phyloP scores from a whole-genome alignment of 1,140 invertebrate species.

The Idris sp. region DNA sequence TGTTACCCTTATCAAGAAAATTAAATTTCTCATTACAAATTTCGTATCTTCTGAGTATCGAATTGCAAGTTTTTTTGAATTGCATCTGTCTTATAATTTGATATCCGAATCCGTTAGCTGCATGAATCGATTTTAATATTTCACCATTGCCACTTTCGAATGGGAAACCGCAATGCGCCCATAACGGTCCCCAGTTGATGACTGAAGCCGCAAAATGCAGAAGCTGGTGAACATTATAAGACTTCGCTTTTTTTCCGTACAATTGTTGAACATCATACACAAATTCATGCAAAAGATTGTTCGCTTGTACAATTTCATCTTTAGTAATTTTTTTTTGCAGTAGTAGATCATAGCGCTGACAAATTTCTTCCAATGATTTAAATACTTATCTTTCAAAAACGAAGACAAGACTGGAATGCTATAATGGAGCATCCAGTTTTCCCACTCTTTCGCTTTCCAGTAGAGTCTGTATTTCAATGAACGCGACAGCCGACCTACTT shows the following conservation, averaged over 20 bases:
- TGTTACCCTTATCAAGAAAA: neutral
- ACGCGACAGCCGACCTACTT: slow-evolving; percentile 27
- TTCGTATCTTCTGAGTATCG: slow-evolving; percentile 2
- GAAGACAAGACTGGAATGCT: slow-evolving; percentile 24
- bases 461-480: slow-evolving; percentile 20
- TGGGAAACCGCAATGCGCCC: neutral
- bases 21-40: slow-evolving; percentile 6
- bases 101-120: slow-evolving; percentile 23
- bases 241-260: no score
- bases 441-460: no score
- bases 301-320: slow-evolving; percentile 14
- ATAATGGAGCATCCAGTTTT: no score
- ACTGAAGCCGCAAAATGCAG: no score
- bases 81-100: slow-evolving; percentile 37
- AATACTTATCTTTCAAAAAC: slow-evolving; percentile 16
- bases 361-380: slow-evolving; percentile 37
- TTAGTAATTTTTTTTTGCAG: slow-evolving; percentile 21
- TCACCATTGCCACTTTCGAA: no score
- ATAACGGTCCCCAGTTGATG: slow-evolving; percentile 3
- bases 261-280: no score
- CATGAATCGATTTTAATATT: no score
- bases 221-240: no score
- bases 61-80: slow-evolving; percentile 18
- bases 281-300: no score
- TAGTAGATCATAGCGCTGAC: slow-evolving; percentile 28